These are phyloP conservation scores for Porites australiensis DNA, from an alignment of 64 coral and sea anemone species.

Conservation along the genomic window DNA sequence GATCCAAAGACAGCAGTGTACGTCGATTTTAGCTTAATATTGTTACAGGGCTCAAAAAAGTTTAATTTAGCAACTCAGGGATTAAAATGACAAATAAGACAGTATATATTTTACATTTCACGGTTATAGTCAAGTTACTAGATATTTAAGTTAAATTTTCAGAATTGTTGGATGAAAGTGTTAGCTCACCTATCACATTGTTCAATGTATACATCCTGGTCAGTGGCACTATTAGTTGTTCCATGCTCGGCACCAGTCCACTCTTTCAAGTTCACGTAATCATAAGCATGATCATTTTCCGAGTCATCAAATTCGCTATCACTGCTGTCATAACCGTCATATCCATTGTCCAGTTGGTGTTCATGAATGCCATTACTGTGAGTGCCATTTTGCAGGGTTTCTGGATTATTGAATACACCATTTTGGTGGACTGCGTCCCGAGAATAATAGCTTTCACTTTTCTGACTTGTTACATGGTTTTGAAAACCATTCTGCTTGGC, in stretches of 20 bases:
- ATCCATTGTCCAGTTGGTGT: not conserved
- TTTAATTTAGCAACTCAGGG: too few species aligned
- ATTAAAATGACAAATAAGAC: too few species aligned
- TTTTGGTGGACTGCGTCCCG: not conserved
- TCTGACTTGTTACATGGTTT: not conserved
- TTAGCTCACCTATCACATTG: constrained; percentile 36
- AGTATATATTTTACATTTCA: too few species aligned
- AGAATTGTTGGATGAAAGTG: not conserved
- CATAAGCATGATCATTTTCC: constrained; percentile 1
- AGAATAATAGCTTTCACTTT: not conserved
- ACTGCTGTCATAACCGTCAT: constrained; percentile 45
- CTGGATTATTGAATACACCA: not conserved
- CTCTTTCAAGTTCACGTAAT: constrained; percentile 23
- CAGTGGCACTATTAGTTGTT: not conserved
- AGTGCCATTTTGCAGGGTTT: not conserved
- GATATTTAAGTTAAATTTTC: not conserved
- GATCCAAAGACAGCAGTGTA: too few species aligned
- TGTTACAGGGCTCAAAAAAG: too few species aligned
- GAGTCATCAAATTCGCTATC: constrained; percentile 44
- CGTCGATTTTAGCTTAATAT: too few species aligned
- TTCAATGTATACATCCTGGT: not conserved
- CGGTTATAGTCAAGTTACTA: too few species aligned
- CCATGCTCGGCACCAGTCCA: constrained; percentile 14
- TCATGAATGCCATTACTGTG: not conserved
- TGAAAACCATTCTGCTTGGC: not conserved